These are phyloP conservation scores for Aramus guarauna DNA, from an alignment of 2,113 vertebrate species.

Conservation along the genomic window DNA sequence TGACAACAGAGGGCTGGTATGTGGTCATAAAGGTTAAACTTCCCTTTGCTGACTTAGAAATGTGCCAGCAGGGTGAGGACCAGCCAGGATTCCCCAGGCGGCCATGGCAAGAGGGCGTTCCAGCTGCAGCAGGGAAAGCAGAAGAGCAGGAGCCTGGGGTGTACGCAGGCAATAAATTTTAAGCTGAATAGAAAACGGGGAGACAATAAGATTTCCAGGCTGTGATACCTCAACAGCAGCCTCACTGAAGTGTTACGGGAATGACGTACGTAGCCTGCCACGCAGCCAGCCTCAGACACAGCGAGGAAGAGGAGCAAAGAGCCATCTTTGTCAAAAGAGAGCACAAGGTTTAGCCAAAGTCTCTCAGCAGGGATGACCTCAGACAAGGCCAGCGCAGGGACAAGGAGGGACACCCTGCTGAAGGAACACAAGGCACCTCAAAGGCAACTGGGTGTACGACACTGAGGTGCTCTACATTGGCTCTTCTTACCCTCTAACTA, in stretches of 20 bases:
- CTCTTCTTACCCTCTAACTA: neutral
- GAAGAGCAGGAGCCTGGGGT: neutral
- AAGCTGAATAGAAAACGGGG: neutral
- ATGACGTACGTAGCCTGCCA: fast-evolving
- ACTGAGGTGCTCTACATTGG: fast-evolving
- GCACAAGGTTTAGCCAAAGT: neutral
- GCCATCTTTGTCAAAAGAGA: neutral
- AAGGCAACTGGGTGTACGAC: fast-evolving
- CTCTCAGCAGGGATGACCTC: fast-evolving
- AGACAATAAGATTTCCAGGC: neutral
- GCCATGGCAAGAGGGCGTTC: fast-evolving
- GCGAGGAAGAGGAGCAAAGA: neutral
- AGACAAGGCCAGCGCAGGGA: neutral
- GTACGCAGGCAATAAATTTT: fast-evolving
- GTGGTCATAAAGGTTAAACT: neutral
- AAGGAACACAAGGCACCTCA: neutral
- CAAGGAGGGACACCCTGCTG: neutral
- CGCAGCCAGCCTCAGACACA: neutral
- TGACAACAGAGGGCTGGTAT: neutral
- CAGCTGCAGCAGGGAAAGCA: neutral
- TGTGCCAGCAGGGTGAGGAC: fast-evolving
- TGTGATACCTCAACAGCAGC: neutral
- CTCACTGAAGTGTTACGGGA: neutral
- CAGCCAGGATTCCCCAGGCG: fast-evolving
- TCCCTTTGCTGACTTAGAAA: neutral